phyloP scores from a whole-genome alignment of 2,113 vertebrate species.

The Lipophrys pholis region DNA sequence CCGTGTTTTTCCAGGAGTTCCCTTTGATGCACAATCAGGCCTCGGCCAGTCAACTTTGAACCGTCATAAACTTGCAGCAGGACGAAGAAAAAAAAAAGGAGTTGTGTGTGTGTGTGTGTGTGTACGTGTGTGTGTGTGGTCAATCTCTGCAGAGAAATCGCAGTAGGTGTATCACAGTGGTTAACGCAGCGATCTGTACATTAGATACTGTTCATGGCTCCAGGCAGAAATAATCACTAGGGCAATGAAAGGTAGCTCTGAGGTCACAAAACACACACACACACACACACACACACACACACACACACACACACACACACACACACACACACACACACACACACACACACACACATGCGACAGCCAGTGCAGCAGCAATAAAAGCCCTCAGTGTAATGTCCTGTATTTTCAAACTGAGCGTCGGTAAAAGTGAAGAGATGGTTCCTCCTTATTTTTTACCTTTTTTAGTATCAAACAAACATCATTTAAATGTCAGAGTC shows the following conservation, averaged over 20 bases:
- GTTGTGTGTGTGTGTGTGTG: conserved; percentile 11
- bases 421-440: no score
- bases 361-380: conserved; percentile 1
- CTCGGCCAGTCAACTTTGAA: conserved; percentile 46
- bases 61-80: conserved; percentile 46
- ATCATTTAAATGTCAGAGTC: no score
- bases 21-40: conserved; percentile 40
- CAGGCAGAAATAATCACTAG: background rate
- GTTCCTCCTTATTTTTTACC: no score
- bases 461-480: no score
- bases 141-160: conserved; percentile 3
- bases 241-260: conserved; percentile 8
- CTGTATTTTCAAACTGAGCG: conserved; percentile 18
- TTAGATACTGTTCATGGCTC: conserved; percentile 17
- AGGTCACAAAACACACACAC: conserved; percentile 5
- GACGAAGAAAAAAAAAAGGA: background rate
- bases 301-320: conserved; percentile 24
- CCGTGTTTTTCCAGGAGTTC: conserved; percentile 31
- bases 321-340: conserved; percentile 10
- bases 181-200: conserved; percentile 30
- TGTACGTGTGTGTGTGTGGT: conserved; percentile 13
- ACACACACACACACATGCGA: conserved; percentile 23
- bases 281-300: conserved; percentile 20
- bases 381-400: conserved; percentile 54
- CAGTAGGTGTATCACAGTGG: conserved; percentile 25